Evolutionary conservation across 2,888 invertebrate genomes (phyloP), one percentile per base, ranked within the genome.

Genomic region (Anorthoa munda): DNA sequence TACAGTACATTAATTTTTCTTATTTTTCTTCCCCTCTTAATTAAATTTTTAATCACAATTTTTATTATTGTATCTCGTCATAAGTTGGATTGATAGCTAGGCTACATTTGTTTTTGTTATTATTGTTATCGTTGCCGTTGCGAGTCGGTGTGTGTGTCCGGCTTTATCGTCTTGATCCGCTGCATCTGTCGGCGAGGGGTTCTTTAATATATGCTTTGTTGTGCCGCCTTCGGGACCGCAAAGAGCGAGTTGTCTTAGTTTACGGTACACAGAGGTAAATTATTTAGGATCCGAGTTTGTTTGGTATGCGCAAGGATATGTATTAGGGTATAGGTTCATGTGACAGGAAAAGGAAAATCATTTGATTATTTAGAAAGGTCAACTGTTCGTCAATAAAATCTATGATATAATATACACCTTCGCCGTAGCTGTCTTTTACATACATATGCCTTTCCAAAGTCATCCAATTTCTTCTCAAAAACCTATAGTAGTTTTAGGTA

Each of bases 61-160:
- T 82, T 85, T 88, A 92, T 95, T 95, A 95, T 95, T 95, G 95
- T 95, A 93, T 93, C 90, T 89, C 89, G 93, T 94, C 95, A 94
- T 94, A 94, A 93, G 94, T 92, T 87, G 79, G 73, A 83, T 72
- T 79, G 48, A 73, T 87, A 86, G 84, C 86, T 86, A 79, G 72
- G 87, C 86, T 86, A 86, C 86, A 87, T 85, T 86, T 86, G 83
- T 76, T 86, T 81, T 85, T 81, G 75, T 78, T 82, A 74, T 85
- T 86, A 86, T 83, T 86, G 82, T 85, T 87, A 79, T 86, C 70
- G 80, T 81, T 82, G 60, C 77, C 74, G 64, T 65, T 69, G 61
- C 66, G 64, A 68, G 77, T 72, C 72, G 71, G 73, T 71, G 75
- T 82, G 69, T 51, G 63, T 23, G 67, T 69, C 74, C 74, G 70